Base-by-base conservation (phyloP, 2,113 vertebrate species). In the Aptenodytes patagonicus region DNA sequence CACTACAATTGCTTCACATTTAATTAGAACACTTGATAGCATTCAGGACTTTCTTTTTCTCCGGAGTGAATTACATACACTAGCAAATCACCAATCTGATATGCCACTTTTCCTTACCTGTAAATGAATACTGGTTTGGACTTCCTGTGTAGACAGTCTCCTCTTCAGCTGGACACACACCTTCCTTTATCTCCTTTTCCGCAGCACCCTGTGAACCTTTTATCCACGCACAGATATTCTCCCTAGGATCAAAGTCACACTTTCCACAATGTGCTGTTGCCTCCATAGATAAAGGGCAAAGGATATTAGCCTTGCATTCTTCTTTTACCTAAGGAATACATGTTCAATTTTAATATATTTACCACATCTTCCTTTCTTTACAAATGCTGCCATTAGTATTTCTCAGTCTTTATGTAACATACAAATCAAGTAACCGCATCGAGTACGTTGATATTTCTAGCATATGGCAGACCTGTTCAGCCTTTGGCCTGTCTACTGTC, bases 231-330 rank as follows among this genome's bases (percentile, higher is more conserved):
- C 99, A 99, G 75, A 98, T 77, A 11, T 96, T 97, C 58, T 86
- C 93, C 38, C 97, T 97, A 25, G 97, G 94, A 96, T 99, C 97
- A 95, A 99, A 99, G 97, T 99, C 98, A 97, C 99, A 99, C 83
- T 92, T 96, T 34, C 99, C 98, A 77, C 99, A 99, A 73, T 98
- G 97, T 24, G 99, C 98, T 40, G 97, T 97, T 54, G 96, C 93
- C 68, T 98, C 97, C 76, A 93, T 87, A 28, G 98, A 97, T 18
- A 91, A 51, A 3, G 99, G 99, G 95, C 99, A 99, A 80, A 99
- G 57, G 21, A 91, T 54, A 38, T 95, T 98, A 69, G 97, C 98
- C n/a, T 91, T 90, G 89, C 99, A 99, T 71, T 92, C 97, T 90
- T 94, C 97, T 97, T 98, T 97, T 65, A 98, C 96, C 97, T 98